Evolutionary conservation across 2,888 invertebrate species (phyloP).

Genomic region (Venusia cambrica): DNA sequence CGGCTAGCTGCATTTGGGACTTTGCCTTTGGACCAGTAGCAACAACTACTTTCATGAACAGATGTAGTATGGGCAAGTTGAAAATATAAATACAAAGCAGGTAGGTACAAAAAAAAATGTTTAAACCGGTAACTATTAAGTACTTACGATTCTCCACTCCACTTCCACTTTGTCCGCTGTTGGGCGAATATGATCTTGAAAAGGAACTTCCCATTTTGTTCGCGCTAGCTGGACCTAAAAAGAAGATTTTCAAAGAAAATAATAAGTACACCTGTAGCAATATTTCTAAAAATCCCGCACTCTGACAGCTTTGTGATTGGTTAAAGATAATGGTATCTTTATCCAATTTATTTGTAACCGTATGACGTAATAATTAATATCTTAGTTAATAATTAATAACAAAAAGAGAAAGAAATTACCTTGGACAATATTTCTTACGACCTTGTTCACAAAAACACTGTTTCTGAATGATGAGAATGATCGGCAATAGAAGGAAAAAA

Average conservation of each 20-base stretch:
- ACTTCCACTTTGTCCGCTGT: conserved; percentile 44
- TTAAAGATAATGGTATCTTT: conserved; percentile 24
- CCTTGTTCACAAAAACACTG: conserved; percentile 48
- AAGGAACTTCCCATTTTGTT: conserved; percentile 67
- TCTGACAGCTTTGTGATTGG: conserved; percentile 9
- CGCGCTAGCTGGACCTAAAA: conserved; percentile 33
- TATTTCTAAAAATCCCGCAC: conserved; percentile 15
- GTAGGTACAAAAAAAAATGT: too few relatives aligned
- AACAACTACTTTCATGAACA: too few relatives aligned
- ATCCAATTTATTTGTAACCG: neutral
- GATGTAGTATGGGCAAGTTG: too few relatives aligned
- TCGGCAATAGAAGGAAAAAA: conserved; percentile 34
- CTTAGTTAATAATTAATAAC: neutral
- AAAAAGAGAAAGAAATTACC: conserved; percentile 52
- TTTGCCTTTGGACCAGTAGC: too few relatives aligned
- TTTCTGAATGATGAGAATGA: too few relatives aligned
- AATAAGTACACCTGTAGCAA: neutral
- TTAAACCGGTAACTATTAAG: too few relatives aligned
- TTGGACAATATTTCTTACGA: conserved; percentile 54
- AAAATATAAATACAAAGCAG: too few relatives aligned
- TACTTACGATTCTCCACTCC: conserved; percentile 53
- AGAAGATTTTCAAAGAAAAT: conserved; percentile 1
- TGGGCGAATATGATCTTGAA: conserved; percentile 71
- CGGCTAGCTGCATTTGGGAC: too few relatives aligned
- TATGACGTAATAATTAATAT: too few relatives aligned